Percentiles rank a stretch among this genome's conserved stretches.
These are phyloP conservation scores for Atractosteus spatula DNA, from an alignment of 2,113 vertebrate genomes.

Conservation along the genomic window DNA sequence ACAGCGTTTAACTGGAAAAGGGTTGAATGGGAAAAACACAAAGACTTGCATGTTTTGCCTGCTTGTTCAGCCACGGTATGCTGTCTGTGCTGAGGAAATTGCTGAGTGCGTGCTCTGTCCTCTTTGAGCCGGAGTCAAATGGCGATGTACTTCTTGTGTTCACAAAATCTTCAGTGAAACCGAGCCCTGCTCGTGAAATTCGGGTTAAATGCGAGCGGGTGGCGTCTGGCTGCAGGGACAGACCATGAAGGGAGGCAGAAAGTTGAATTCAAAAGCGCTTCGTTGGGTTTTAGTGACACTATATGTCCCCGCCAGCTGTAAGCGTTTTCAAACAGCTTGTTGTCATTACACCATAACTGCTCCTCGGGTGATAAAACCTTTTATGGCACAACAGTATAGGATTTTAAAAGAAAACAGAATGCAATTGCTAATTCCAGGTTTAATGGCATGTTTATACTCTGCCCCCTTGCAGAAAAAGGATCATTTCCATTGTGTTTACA, in stretches of 20 bases:
- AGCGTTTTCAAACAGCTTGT: constrained; percentile 4
- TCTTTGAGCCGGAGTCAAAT: too few species aligned
- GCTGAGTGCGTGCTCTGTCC: too few species aligned
- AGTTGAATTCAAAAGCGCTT: neutral
- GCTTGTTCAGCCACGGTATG: too few species aligned
- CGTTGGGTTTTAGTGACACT: neutral
- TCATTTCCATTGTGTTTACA: too few species aligned
- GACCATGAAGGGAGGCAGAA: neutral
- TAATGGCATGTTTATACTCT: constrained; percentile 25
- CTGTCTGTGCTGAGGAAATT: too few species aligned
- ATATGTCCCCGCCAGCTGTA: neutral
- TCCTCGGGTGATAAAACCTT: constrained; percentile 17
- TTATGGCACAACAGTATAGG: neutral
- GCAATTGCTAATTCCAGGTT: constrained; percentile 14
- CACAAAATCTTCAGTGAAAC: neutral
- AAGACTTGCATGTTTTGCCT: too few species aligned
- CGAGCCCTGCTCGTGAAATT: neutral
- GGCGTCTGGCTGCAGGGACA: neutral
- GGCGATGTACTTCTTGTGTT: too few species aligned
- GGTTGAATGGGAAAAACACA: too few species aligned
- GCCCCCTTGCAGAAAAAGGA: constrained; percentile 19
- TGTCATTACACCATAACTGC: constrained; percentile 24
- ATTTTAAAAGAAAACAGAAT: constrained; percentile 4
- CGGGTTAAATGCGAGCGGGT: constrained; percentile 2
- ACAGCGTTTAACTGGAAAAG: too few species aligned